These are phyloP conservation scores for Sander lucioperca DNA, from an alignment of 2,113 vertebrate species.

Conservation along the genomic window DNA sequence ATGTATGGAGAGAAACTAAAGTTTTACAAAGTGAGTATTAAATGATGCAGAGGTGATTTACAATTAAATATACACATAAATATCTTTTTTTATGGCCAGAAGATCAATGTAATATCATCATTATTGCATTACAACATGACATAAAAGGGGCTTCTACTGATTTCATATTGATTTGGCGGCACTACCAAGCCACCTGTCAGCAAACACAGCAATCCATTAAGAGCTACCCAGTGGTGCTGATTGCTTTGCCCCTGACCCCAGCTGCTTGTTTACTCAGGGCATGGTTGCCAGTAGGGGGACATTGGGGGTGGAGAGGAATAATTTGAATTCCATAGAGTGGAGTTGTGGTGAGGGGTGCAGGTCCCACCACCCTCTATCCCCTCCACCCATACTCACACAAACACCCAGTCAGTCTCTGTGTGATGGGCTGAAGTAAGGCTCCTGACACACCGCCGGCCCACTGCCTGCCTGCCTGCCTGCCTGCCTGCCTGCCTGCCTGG, in stretches of 20 bases:
- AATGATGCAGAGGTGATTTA: background rate
- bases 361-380: constrained; percentile 51
- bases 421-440: constrained; percentile 74
- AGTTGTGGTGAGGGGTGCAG: constrained; percentile 68
- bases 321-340: constrained; percentile 77
- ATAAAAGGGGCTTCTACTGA: constrained; percentile 24
- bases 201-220: constrained; percentile 79
- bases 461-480: constrained; percentile 50
- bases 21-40: background rate
- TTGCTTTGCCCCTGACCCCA: constrained; percentile 83
- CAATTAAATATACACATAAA: too few relatives aligned
- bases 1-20: background rate
- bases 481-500: constrained; percentile 51
- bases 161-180: constrained; percentile 47
- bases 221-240: constrained; percentile 72
- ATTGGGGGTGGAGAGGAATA: constrained; percentile 65
- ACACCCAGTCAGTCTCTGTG: constrained; percentile 71
- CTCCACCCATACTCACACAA: constrained; percentile 74
- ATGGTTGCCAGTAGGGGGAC: constrained; percentile 72
- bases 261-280: constrained; percentile 82
- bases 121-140: constrained; percentile 19
- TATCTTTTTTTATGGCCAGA: background rate
- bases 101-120: background rate
- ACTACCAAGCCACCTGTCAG: constrained; percentile 77
- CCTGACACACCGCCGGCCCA: constrained; percentile 71